These are phyloP conservation scores for Halichondria panicea DNA, from an alignment of 37 sponge, comb jelly and placozoan genomes.

Conservation along the genomic window DNA sequence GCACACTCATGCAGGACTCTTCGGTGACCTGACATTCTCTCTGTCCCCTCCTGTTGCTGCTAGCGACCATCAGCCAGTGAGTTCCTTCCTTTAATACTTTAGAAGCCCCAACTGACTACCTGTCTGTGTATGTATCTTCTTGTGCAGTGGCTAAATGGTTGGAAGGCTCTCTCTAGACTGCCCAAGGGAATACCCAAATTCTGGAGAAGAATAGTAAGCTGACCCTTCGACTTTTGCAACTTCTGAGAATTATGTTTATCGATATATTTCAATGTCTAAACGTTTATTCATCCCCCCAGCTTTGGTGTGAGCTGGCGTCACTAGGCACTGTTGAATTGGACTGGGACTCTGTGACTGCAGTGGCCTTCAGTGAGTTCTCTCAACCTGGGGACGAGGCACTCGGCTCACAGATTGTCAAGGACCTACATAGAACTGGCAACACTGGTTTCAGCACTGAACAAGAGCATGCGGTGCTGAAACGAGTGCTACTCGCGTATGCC, in stretches of 20 bases:
- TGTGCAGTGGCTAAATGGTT: slow-evolving; percentile 57
- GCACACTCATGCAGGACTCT: neutral
- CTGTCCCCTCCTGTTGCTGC: neutral
- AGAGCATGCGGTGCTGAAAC: slow-evolving; percentile 64
- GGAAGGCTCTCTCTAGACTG: slow-evolving; percentile 54
- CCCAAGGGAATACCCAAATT: slow-evolving; percentile 43
- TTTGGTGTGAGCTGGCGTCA: slow-evolving; percentile 57
- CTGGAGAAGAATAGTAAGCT: slow-evolving; percentile 62
- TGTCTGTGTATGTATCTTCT: no score
- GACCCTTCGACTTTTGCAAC: neutral
- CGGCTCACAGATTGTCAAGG: slow-evolving; percentile 77
- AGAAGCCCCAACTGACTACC: no score
- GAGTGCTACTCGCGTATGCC: slow-evolving; percentile 86
- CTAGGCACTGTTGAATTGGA: slow-evolving; percentile 44
- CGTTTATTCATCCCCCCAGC: slow-evolving; percentile 14
- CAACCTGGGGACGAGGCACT: slow-evolving; percentile 77
- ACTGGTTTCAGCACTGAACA: slow-evolving; percentile 59
- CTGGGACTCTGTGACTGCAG: slow-evolving; percentile 51
- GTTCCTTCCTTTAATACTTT: no score
- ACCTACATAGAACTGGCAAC: slow-evolving; percentile 72
- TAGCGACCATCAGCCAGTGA: slow-evolving; percentile 3
- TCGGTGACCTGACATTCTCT: slow-evolving; percentile 9
- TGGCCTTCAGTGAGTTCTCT: slow-evolving; percentile 65
- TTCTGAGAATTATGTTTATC: neutral
- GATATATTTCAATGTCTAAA: neutral